These are phyloP conservation scores for Nothoprocta perdicaria DNA, from an alignment of 2,113 vertebrate species.

Conservation along the genomic window DNA sequence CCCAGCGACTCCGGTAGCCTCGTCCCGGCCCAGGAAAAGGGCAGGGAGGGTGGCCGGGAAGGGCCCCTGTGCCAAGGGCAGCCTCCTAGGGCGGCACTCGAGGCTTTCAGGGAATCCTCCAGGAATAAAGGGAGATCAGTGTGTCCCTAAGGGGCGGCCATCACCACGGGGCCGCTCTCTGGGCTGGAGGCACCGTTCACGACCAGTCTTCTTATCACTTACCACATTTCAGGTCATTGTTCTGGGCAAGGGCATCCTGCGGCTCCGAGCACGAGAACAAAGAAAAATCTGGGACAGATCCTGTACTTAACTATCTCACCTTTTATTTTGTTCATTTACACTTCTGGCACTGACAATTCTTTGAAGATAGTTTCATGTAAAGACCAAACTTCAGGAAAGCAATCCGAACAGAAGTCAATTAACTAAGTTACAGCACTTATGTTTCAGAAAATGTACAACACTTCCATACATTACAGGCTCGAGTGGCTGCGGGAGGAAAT, in stretches of 20 bases:
- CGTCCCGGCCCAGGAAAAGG: background rate
- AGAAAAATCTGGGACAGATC: constrained; percentile 11
- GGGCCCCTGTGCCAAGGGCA: no score
- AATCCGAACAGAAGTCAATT: constrained; percentile 75
- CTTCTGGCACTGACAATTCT: constrained; percentile 78
- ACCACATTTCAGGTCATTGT: background rate
- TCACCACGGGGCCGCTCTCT: background rate
- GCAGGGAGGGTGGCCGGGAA: background rate
- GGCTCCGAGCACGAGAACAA: background rate
- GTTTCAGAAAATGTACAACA: constrained; percentile 80
- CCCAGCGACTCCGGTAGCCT: no score
- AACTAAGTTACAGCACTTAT: constrained; percentile 78
- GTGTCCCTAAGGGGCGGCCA: no score
- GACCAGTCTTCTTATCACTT: background rate
- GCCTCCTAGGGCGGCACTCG: background rate
- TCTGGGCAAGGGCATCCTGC: background rate
- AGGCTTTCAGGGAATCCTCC: background rate
- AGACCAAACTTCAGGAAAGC: constrained; percentile 77
- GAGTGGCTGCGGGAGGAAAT: constrained; percentile 69
- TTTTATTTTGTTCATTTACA: constrained; percentile 83
- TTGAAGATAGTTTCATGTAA: constrained; percentile 77
- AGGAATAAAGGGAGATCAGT: background rate
- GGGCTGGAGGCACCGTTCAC: background rate
- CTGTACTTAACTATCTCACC: constrained; percentile 67
- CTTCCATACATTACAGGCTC: constrained; percentile 76